These are phyloP conservation scores for Nezara viridula DNA, from an alignment of 2,888 invertebrate species.

Conservation along the genomic window DNA sequence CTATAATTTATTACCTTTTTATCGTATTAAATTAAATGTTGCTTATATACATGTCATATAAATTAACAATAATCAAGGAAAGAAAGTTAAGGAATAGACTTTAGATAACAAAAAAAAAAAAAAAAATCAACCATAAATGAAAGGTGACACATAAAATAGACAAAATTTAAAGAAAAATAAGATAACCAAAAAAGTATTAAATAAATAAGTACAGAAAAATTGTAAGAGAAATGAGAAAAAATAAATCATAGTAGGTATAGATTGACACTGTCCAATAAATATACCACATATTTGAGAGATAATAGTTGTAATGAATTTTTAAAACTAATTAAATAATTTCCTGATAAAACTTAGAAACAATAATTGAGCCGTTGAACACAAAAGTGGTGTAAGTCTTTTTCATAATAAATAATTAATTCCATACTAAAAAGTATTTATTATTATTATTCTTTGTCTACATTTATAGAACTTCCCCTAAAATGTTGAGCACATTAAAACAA, in stretches of 20 bases:
- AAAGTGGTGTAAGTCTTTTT: too few relatives aligned
- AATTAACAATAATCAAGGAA: neutral
- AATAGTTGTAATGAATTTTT: neutral
- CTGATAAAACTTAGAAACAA: too few relatives aligned
- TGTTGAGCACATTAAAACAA: too few relatives aligned
- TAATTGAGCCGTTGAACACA: too few relatives aligned
- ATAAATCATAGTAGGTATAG: too few relatives aligned
- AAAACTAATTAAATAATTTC: neutral
- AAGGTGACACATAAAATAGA: neutral
- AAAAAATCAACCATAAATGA: neutral
- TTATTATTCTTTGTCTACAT: too few relatives aligned
- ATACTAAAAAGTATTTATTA: too few relatives aligned
- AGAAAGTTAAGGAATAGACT: neutral
- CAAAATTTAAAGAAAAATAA: neutral
- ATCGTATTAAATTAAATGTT: neutral
- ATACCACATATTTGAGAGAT: neutral
- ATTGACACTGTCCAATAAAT: neutral
- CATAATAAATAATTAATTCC: too few relatives aligned
- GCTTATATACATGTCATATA: neutral
- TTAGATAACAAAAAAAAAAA: neutral
- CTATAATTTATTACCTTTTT: too few relatives aligned
- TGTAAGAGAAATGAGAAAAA: too few relatives aligned
- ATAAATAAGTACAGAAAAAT: neutral
- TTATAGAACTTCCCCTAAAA: too few relatives aligned
- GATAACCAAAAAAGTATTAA: neutral